A percentile compares a stretch with the other conserved stretches of the same genome.
Conservation (phyloP, 2,113 vertebrate species). For the Misgurnus mizolepis region DNA sequence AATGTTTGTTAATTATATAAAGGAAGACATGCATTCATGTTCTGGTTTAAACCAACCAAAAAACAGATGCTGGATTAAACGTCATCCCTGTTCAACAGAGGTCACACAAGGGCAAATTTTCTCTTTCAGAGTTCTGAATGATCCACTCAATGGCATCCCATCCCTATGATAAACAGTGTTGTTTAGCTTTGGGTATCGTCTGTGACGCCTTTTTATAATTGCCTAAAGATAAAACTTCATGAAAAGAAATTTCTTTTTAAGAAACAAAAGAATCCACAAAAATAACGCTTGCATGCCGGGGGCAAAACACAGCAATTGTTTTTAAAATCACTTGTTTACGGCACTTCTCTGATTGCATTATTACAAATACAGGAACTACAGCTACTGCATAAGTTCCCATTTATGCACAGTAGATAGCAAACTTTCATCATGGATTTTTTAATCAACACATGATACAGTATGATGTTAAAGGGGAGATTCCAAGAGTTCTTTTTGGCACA, state of each 20-base stretch:
- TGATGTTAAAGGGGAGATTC: constrained; percentile 12
- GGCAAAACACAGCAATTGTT: constrained; percentile 22
- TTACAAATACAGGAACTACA: constrained; percentile 23
- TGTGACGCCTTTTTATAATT: neutral
- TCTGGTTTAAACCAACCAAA: neutral
- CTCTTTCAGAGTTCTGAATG: constrained; percentile 91
- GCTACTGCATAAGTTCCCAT: constrained; percentile 8
- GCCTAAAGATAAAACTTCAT: neutral
- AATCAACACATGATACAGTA: neutral
- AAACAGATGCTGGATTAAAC: constrained; percentile 11
- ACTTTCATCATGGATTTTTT: neutral
- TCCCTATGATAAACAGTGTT: constrained; percentile 76
- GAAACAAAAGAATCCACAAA: neutral
- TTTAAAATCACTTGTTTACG: constrained; percentile 13
- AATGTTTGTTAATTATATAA: neutral
- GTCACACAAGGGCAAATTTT: constrained; percentile 74
- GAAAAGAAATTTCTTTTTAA: neutral
- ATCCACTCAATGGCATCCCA: constrained; percentile 99
- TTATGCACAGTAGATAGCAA: neutral
- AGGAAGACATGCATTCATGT: constrained; percentile 69
- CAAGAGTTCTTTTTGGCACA: neutral
- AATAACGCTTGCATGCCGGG: neutral
- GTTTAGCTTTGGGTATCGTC: neutral
- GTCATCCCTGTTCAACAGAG: constrained; percentile 66
- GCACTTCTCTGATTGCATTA: constrained; percentile 40